Base-by-base conservation (phyloP, 2,888 invertebrate genomes). In the Trisateles emortualis region DNA sequence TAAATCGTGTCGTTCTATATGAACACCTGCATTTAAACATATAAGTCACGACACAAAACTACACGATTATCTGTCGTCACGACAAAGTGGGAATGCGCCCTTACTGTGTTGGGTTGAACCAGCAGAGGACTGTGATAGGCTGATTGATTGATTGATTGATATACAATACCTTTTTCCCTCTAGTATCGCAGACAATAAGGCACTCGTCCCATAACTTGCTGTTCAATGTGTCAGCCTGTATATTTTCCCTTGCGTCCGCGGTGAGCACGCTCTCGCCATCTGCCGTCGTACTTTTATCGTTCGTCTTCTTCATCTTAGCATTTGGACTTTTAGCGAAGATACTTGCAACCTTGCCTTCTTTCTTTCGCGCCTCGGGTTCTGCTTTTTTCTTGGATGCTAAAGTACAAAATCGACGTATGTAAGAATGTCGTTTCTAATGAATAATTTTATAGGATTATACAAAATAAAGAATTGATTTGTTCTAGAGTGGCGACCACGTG, bases 181-280 rank as follows among this genome's bases (percentile, higher is more conserved):
- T 83, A 2, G 76, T 71, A 0, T 79, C 74, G 29, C 93, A 76
- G 2, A 84, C 70, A 11, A 83, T 79, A 40, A 93, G 79, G 54
- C 95, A 96, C 59, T 95, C 95, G 0, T 89, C 80, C 97, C 97
- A 97, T 2, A 95, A 78, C 72, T 95, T 96, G 26, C 80, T 73
- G 78, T 97, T 97, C 1, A 77, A 62, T 0, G 65, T 69, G 71
- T 97, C 97, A 0, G 91, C 65, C 78, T 88, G 54, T 83, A 93
- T 78, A 68, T 72, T 79, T 69, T 93, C 55, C 49, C 59, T 76
- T 72, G 94, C 86, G 65, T 93, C 74, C n/a, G 78, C 19, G 55
- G 61, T 84, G 0, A 92, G 67, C 0, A 52, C 62, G 36, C 74
- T 69, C 13, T 60, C 77, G 14, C 35, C 50, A 13, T 48, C 41